Evolutionary conservation across 2,888 invertebrate genomes (phyloP).

Genomic region (Rhagophthalmus giganteus): DNA sequence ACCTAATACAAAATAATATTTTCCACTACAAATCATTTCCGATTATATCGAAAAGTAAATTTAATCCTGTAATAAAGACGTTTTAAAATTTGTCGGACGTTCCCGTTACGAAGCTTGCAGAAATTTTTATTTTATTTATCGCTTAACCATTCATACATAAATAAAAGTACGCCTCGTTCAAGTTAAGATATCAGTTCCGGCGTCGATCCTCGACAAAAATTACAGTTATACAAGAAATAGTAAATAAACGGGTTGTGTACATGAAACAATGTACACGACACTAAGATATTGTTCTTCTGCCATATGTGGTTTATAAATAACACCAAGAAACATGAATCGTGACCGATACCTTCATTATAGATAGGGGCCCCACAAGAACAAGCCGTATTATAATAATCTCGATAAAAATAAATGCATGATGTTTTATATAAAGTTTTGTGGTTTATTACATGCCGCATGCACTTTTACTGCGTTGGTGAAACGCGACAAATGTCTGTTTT

Average conservation of each 20-base stretch:
- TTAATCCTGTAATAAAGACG: too few species aligned
- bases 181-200: too few species aligned
- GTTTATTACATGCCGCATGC: too few species aligned
- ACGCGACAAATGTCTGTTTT: neutral
- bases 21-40: too few species aligned
- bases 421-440: conserved; percentile 18
- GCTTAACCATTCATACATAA: too few species aligned
- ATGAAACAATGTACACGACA: conserved; percentile 40
- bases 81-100: too few species aligned
- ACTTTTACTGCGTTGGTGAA: too few species aligned
- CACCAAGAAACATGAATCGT: conserved; percentile 39
- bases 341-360: conserved; percentile 40
- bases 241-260: conserved; percentile 20
- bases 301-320: conserved; percentile 42
- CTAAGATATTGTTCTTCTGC: conserved; percentile 39
- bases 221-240: conserved; percentile 12
- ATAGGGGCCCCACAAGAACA: conserved; percentile 36
- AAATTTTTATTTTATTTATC: too few species aligned
- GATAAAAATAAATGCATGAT: conserved; percentile 28
- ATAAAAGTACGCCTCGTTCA: too few species aligned
- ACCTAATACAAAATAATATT: too few species aligned
- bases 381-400: conserved; percentile 31
- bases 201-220: neutral
- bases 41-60: too few species aligned
- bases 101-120: too few species aligned